phyloP scores from a whole-genome alignment of 2,888 invertebrate species.

The Halocaridina rubra region DNA sequence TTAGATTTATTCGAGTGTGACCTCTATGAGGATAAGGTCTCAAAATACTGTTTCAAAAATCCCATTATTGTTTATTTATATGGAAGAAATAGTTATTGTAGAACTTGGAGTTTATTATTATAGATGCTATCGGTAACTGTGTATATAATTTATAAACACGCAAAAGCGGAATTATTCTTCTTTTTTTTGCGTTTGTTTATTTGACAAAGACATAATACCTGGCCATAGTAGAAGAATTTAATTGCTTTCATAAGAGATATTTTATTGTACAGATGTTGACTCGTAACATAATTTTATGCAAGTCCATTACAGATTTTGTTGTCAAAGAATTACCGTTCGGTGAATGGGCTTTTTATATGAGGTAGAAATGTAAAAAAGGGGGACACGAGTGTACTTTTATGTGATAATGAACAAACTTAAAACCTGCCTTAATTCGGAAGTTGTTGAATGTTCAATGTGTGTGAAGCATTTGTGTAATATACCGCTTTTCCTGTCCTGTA shows the following conservation, averaged over 20 bases:
- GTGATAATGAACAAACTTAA: not conserved
- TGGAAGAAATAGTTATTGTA: too few species aligned
- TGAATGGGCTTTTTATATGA: not conserved
- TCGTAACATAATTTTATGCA: constrained; percentile 15
- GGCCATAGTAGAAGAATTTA: too few species aligned
- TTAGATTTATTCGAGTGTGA: too few species aligned
- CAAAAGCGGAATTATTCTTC: too few species aligned
- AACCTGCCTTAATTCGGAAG: constrained; percentile 8
- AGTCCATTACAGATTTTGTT: not conserved
- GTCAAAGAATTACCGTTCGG: not conserved
- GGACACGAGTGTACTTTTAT: not conserved
- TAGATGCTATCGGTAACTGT: too few species aligned
- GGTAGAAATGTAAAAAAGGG: too few species aligned
- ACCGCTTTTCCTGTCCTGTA: not conserved
- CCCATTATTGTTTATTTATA: too few species aligned
- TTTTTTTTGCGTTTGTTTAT: too few species aligned
- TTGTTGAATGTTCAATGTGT: not conserved
- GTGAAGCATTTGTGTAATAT: not conserved
- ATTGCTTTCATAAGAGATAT: constrained; percentile 13
- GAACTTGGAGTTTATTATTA: too few species aligned
- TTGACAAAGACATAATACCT: too few species aligned
- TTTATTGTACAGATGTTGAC: constrained; percentile 30
- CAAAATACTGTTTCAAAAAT: too few species aligned
- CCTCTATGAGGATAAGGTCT: not conserved
- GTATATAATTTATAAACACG: too few species aligned